A percentile compares a stretch with the other conserved stretches of the same genome.
Conservation (phyloP, 2,797 vertebrate genomes). For the Eupleurogrammus muticus region DNA sequence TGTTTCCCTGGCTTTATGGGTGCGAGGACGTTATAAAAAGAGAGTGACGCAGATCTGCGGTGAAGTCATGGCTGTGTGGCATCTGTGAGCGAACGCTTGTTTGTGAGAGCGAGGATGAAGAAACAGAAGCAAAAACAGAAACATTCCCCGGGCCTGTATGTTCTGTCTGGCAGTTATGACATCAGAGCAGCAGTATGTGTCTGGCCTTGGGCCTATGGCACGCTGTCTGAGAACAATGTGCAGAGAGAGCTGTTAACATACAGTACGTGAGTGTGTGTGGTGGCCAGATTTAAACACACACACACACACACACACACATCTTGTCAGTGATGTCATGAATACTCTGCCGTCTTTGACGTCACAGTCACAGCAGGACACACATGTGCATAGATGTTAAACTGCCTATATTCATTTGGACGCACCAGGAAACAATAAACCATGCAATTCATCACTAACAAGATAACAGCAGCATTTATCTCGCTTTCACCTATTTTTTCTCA, state of each 20-base stretch:
- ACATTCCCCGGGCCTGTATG: constrained; percentile 46
- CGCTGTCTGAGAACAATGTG: constrained; percentile 71
- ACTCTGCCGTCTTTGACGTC: constrained; percentile 63
- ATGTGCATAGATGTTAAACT: constrained; percentile 62
- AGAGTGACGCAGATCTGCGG: constrained; percentile 49
- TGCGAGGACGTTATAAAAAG: constrained; percentile 44
- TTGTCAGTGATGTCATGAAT: constrained; percentile 66
- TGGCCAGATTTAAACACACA: constrained; percentile 5
- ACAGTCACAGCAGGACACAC: constrained; percentile 55
- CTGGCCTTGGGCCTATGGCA: constrained; percentile 67
- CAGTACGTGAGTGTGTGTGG: constrained; percentile 30
- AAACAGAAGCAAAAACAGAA: constrained; percentile 69
- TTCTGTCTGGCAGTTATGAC: constrained; percentile 72
- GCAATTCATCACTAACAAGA: constrained; percentile 32
- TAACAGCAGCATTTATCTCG: constrained; percentile 36
- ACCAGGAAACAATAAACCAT: constrained; percentile 38
- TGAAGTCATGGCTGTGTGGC: constrained; percentile 62
- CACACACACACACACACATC: constrained; percentile 3
- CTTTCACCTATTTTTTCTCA: constrained; percentile 27
- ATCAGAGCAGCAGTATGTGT: constrained; percentile 76
- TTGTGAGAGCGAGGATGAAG: constrained; percentile 33
- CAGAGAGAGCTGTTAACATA: constrained; percentile 55
- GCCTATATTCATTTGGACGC: constrained; percentile 26
- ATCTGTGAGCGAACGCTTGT: constrained; percentile 37
- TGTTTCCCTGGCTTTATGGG: constrained; percentile 29